Conservation (phyloP, 1,140 invertebrate genomes). For the Stegodyphus mimosarum region DNA sequence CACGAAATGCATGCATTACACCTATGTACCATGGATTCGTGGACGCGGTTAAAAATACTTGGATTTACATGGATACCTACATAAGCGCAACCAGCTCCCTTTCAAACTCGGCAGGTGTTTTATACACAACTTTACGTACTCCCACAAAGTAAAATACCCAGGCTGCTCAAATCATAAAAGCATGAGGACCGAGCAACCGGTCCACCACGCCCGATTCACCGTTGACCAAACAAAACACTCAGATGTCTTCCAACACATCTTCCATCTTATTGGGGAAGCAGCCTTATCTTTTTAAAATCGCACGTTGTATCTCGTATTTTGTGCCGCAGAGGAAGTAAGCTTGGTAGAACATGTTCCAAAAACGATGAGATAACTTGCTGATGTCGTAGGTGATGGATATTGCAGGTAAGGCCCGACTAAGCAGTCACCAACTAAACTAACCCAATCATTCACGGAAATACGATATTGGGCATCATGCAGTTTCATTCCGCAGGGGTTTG, state of each 20-base stretch:
- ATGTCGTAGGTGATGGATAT: background rate
- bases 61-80: too few species aligned
- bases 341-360: background rate
- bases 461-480: background rate
- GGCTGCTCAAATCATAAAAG: background rate
- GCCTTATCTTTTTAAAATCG: background rate
- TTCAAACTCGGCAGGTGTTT: background rate
- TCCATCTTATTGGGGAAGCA: background rate
- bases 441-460: background rate
- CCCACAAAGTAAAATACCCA: background rate
- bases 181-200: background rate
- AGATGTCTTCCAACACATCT: background rate
- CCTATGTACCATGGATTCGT: too few species aligned
- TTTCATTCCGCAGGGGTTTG: background rate
- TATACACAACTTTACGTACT: background rate
- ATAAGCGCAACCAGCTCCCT: background rate
- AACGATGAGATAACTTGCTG: background rate
- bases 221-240: background rate
- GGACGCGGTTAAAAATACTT: too few species aligned
- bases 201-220: background rate
- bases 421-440: background rate
- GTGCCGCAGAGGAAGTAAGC: background rate
- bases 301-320: background rate
- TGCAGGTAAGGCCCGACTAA: background rate
- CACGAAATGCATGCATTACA: too few species aligned